Evolutionary conservation across 2,113 vertebrate genomes (phyloP).

Genomic region (Daphoenositta chrysoptera): DNA sequence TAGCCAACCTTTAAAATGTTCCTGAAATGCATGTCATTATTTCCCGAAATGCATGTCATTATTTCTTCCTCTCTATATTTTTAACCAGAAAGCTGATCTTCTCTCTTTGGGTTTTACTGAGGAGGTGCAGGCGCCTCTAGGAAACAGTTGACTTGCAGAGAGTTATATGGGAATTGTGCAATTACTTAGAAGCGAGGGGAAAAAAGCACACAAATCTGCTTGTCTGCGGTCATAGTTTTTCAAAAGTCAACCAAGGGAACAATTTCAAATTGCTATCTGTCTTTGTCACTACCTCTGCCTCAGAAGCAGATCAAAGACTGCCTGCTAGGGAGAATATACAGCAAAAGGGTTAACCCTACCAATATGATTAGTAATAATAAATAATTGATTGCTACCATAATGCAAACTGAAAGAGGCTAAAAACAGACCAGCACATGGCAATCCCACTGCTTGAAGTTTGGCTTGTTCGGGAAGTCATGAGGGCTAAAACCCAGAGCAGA

Average conservation of each 20-base stretch:
- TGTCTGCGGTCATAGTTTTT: not conserved
- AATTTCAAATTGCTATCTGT: not conserved
- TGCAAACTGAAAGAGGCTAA: not conserved
- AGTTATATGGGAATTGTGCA: not conserved
- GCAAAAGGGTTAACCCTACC: not conserved
- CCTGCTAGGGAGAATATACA: not conserved
- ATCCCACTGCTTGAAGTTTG: not conserved
- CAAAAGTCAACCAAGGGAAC: not conserved
- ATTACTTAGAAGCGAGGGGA: accelerated
- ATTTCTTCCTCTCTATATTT: not conserved
- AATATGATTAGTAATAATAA: not conserved
- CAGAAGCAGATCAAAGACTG: not conserved
- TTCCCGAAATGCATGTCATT: not conserved
- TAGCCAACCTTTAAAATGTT: not conserved
- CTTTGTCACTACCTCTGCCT: not conserved
- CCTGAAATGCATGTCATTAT: not conserved
- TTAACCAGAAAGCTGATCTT: not conserved
- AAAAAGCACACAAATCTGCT: not conserved
- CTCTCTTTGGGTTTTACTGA: not conserved
- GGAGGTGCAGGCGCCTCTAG: not conserved
- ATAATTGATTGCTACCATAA: not conserved
- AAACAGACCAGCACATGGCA: not conserved
- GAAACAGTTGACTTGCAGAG: not conserved
- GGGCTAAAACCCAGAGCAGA: not conserved
- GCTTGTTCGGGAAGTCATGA: not conserved